Base-by-base conservation (phyloP, 2,888 invertebrate genomes). In the Dexiosoma caninum region DNA sequence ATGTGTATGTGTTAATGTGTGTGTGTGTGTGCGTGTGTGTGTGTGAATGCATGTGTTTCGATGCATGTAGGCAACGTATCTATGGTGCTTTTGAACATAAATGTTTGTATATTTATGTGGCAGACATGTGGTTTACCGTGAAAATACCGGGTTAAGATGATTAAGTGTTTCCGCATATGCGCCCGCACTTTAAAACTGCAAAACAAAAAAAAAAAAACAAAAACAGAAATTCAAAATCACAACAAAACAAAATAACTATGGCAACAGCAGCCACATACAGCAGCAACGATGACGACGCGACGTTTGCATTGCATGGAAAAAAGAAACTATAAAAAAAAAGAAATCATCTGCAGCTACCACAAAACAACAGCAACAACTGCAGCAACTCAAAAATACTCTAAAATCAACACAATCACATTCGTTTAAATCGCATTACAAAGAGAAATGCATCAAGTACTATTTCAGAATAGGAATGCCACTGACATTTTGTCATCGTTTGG, bases 141-240 rank as follows among this genome's bases (percentile, higher is more conserved):
- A 81, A 81, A 81, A 81, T 75, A 81, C 81, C 81, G 81, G 75
- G 78, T 81, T 83, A 83, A 81, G 81, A 81, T 83, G 78, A 81
- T 78, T 78, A 83, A 81, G 80, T 80, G 80, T 67, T 82, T 82
- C 74, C 79, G 72, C 79, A 82, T 82, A 75, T 78, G 78, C 81
- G 71, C 81, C 81, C 78, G 78, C 81, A 78, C 81, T 78, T 78
- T 82, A 83, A 83, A 84, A 84, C 83, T 81, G n/a, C n/a, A n/a
- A n/a, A 82, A 84, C 85, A 85, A 84, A 83, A 3, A 27, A 27
- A 27, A 5, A 62, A 46, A 60, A 35, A 42, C 27, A 21, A n/a
- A 1, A 81, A 84, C 85, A 85, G 83, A 83, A 62, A 55, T 44
- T 27, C 23, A 27, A 16, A 37, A 23, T 40, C 55, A 44, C 42